phyloP scores from a whole-genome alignment of 2,888 invertebrate species.

The Aproaerema taeniolella region DNA sequence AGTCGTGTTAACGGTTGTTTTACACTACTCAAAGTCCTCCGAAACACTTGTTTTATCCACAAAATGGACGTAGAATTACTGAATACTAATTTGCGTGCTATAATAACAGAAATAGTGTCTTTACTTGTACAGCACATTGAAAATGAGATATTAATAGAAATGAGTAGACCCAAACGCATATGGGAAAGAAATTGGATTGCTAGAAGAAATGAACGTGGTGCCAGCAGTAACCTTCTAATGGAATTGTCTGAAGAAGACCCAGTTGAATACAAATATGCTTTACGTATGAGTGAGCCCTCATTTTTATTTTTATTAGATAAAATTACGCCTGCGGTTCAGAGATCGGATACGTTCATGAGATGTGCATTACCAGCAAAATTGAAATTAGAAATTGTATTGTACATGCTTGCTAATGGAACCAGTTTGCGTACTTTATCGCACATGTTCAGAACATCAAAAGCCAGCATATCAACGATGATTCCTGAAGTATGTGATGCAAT shows the following conservation, averaged over 20 bases:
- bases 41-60: no score
- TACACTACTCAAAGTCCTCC: no score
- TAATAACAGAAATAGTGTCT: not conserved
- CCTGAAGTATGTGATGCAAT: not conserved
- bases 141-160: not conserved
- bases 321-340: not conserved
- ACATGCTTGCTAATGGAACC: not conserved
- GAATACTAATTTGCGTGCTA: not conserved
- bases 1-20: no score
- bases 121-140: not conserved
- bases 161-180: not conserved
- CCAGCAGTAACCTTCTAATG: not conserved
- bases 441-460: conserved; percentile 6
- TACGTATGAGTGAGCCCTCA: not conserved
- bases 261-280: not conserved
- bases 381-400: not conserved
- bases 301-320: not conserved
- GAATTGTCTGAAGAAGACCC: not conserved
- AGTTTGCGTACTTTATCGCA: not conserved
- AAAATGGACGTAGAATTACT: not conserved
- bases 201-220: not conserved
- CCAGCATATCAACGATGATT: not conserved
- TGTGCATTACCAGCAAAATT: not conserved
- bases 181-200: not conserved
- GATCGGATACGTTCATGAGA: not conserved